Conservation (phyloP, 1,140 invertebrate genomes). For the Cydia splendana region DNA sequence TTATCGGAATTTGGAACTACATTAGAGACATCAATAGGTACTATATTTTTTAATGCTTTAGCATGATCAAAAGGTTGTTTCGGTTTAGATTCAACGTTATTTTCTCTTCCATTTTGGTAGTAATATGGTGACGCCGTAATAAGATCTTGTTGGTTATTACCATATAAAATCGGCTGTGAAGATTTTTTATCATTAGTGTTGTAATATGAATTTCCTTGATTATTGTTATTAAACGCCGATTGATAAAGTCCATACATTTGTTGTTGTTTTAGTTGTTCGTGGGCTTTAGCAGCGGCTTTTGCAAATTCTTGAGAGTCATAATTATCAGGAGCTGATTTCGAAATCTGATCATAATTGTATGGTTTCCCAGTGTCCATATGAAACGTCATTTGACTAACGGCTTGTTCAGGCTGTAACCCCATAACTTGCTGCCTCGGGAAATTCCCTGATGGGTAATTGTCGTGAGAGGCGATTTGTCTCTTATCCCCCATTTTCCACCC, state of each 20-base stretch:
- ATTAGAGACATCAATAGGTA: constrained; percentile 74
- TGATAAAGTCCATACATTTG: constrained; percentile 42
- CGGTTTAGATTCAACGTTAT: constrained; percentile 49
- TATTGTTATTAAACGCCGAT: constrained; percentile 39
- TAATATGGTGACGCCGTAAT: constrained; percentile 66
- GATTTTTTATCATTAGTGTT: constrained; percentile 54
- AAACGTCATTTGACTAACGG: constrained; percentile 69
- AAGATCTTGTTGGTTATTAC: constrained; percentile 58
- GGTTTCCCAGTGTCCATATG: constrained; percentile 68
- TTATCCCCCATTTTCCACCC: constrained; percentile 74
- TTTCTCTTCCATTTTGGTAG: constrained; percentile 55
- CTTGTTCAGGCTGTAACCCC: constrained; percentile 48
- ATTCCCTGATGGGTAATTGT: constrained; percentile 50
- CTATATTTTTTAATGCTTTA: constrained; percentile 76
- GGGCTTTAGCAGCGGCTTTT: constrained; percentile 71
- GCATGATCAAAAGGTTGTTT: constrained; percentile 74
- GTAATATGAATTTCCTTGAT: constrained; percentile 40
- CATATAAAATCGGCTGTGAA: constrained; percentile 48
- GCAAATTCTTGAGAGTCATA: constrained; percentile 70
- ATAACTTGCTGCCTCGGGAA: constrained; percentile 56
- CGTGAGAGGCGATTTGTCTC: constrained; percentile 56
- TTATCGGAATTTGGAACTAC: constrained; percentile 63
- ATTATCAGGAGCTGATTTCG: constrained; percentile 57
- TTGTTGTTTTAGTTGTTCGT: constrained; percentile 67
- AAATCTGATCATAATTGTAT: constrained; percentile 64